These are phyloP conservation scores for Chouioia cunea DNA, from an alignment of 2,888 invertebrate genomes.

Conservation along the genomic window DNA sequence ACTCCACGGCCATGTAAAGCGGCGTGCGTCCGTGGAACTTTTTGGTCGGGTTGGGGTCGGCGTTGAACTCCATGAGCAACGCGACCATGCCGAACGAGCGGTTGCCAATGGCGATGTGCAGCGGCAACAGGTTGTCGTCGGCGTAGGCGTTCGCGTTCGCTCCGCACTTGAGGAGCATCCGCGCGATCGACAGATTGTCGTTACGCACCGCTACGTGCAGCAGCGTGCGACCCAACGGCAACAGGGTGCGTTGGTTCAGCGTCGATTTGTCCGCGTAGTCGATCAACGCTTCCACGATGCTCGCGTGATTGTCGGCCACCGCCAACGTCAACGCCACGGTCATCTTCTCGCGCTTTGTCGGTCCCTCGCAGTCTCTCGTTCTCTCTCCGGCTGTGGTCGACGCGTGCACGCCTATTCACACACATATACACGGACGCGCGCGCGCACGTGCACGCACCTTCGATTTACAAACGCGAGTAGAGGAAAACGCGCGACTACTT, in stretches of 20 bases:
- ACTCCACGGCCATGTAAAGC: constrained; percentile 25
- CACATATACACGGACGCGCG: too few relatives aligned
- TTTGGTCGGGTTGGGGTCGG: neutral
- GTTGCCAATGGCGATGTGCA: constrained; percentile 21
- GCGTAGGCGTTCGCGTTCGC: constrained; percentile 3
- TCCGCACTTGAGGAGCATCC: neutral
- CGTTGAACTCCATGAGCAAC: constrained; percentile 3
- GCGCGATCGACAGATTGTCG: neutral
- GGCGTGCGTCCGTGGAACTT: constrained; percentile 18
- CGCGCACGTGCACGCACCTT: too few relatives aligned
- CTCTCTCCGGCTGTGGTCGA: too few relatives aligned
- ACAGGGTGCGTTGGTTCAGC: neutral
- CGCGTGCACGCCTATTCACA: too few relatives aligned
- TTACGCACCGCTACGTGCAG: constrained; percentile 21
- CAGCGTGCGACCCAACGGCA: constrained; percentile 2
- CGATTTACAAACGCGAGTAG: too few relatives aligned
- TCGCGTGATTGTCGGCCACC: neutral
- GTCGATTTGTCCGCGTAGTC: neutral
- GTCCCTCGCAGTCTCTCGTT: too few relatives aligned
- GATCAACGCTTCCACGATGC: neutral
- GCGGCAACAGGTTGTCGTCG: neutral
- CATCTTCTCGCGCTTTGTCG: too few relatives aligned
- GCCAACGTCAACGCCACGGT: neutral
- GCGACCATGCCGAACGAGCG: constrained; percentile 1
- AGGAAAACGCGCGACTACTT: too few relatives aligned